A percentile compares a stretch with the other conserved stretches of the same genome.
These are phyloP conservation scores for Orchestes rusci DNA, from an alignment of 2,888 invertebrate genomes.

Conservation along the genomic window DNA sequence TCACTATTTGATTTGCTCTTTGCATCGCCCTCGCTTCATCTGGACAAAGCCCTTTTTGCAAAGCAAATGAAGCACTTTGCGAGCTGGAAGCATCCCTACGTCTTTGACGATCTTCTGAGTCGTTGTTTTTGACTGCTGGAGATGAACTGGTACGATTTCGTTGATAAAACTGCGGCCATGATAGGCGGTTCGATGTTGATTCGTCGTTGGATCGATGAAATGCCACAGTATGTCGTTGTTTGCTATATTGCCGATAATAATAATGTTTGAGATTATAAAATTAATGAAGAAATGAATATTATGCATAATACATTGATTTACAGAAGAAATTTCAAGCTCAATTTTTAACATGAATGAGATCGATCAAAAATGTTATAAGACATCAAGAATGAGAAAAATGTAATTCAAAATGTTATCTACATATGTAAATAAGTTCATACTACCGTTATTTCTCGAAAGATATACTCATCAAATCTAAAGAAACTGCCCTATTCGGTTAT, in stretches of 20 bases:
- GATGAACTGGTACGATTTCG: conserved; percentile 30
- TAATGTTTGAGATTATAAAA: too few relatives aligned
- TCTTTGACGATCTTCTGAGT: conserved; percentile 45
- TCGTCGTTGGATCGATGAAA: conserved; percentile 36
- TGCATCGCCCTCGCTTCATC: conserved; percentile 77
- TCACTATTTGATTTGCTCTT: conserved; percentile 80
- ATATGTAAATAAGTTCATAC: too few relatives aligned
- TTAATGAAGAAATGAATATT: background rate
- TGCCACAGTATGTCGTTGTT: conserved; percentile 42
- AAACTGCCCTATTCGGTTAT: too few relatives aligned
- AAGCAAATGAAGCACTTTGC: conserved; percentile 36
- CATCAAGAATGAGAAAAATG: too few relatives aligned
- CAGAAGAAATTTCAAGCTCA: too few relatives aligned
- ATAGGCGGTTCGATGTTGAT: conserved; percentile 50
- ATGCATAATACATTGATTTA: too few relatives aligned
- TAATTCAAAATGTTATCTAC: too few relatives aligned
- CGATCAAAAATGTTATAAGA: too few relatives aligned
- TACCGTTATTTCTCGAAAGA: too few relatives aligned
- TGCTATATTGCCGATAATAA: too few relatives aligned
- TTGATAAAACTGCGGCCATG: conserved; percentile 52
- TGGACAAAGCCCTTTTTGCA: conserved; percentile 57
- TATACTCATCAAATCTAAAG: too few relatives aligned
- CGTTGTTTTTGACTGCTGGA: conserved; percentile 35
- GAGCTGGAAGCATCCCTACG: conserved; percentile 39
- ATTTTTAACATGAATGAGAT: too few relatives aligned